Evolutionary conservation across 2,888 invertebrate species (phyloP), one percentile per base, ranked within the genome.

Genomic region (Apodemia mormo): DNA sequence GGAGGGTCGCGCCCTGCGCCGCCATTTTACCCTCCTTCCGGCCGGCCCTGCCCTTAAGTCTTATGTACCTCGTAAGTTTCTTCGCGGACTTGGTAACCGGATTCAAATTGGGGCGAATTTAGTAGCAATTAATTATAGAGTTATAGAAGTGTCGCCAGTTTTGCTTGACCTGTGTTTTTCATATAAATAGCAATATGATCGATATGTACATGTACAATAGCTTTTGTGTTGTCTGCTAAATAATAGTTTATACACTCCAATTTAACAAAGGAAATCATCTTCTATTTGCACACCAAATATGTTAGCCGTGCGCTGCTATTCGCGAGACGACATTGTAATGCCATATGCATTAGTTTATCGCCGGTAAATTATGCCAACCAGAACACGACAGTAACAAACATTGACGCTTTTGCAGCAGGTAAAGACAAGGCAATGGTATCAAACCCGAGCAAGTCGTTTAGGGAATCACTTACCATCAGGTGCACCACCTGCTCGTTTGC

Each of bases 101-200:
- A 92, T 92, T 92, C 92, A 90, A 92, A 93, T 92, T 92, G 91
- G 90, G 88, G 87, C 90, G 90, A 93, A 92, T 93, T 93, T 92
- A 92, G 92, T 93, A 92, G 92, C 92, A 92, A 93, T 93, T 93
- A 93, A 93, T 93, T 93, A 92, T 91, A 83, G 85, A 88, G 85
- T 79, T 85, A 83, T 87, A 90, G 86, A 91, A 91, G 86, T 88
- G 87, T 89, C 88, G 85, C 83, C 83, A 83, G 87, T 85, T 82
- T 85, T 85, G 83, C 82, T 80, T 81, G 84, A 82, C 83, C 88
- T 84, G 82, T 83, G 85, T 85, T 86, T 52, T 30, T 86, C 85
- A 81, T 87, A 22, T 22, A 52, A 52, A 52, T 52, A 22, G 52
- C 22, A 22, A 54, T 54, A 22, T 22, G n/a, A 54, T 8, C 54